Evolutionary conservation across 1,140 invertebrate genomes (phyloP), one percentile per base, ranked within the genome.

Genomic region (Pantala flavescens): DNA sequence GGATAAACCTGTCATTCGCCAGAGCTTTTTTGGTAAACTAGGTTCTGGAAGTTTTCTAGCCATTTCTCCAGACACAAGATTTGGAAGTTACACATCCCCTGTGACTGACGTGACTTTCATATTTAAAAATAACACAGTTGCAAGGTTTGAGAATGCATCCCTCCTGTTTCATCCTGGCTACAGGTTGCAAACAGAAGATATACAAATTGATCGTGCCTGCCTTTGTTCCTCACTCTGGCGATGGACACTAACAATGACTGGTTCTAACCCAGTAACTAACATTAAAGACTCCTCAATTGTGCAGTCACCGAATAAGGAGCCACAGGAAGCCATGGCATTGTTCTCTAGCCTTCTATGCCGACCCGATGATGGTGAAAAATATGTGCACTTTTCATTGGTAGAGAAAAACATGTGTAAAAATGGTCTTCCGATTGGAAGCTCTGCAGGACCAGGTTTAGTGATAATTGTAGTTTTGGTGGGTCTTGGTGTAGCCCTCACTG

Each of bases 51-150:
- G 16, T 21, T 63, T 63, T 12, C n/a, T 63, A 63, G 49, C 5
- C 3, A 63, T 63, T 16, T 21, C n/a, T 19, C 49, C 49, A 63
- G 49, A 63, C 49, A 63, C 16, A 7, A 21, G 49, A 63, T 63
- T 63, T 63, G 16, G 16, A 28, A 36, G 16, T 28, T 24, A 76
- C 0, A 72, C 77, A 78, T 79, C 16, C 55, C 78, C 73, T 74
- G 79, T 76, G 79, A 81, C 73, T 75, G 80, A 19, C 81, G 85
- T 78, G 86, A 87, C 72, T 82, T 63, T 91, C 5, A 82, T 85
- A 12, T 89, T 92, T 76, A 86, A 89, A 75, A 88, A 90, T 77
- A 91, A 91, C 79, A 88, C 84, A 12, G 80, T 91, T 11, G 80
- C 78, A 1, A 79, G 80, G 72, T 84, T 90, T 77, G 84, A 85